Conservation (phyloP, 1,140 invertebrate genomes). For the Hycleus phaleratus region DNA sequence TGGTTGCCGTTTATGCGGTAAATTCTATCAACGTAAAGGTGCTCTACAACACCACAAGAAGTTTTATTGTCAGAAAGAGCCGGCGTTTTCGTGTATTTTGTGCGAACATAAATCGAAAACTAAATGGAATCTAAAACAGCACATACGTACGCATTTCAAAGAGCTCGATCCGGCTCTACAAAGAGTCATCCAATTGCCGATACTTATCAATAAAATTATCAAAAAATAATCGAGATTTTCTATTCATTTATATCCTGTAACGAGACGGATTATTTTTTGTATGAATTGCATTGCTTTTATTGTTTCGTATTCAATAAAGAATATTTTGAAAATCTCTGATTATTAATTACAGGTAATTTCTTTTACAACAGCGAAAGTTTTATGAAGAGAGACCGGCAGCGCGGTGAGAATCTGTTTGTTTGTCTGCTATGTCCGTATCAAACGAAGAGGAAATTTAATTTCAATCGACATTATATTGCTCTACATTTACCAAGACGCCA, state of each 20-base stretch:
- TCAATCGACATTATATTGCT: neutral
- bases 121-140: constrained; percentile 39
- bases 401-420: too few relatives aligned
- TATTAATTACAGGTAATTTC: neutral
- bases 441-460: neutral
- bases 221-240: neutral
- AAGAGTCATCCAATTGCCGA: too few relatives aligned
- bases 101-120: constrained; percentile 27
- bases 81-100: constrained; percentile 52
- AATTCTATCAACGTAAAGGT: constrained; percentile 9
- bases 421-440: neutral
- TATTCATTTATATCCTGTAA: too few relatives aligned
- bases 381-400: too few relatives aligned
- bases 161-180: neutral
- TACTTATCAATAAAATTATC: neutral
- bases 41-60: constrained; percentile 42
- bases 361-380: too few relatives aligned
- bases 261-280: neutral
- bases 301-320: neutral
- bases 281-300: neutral
- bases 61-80: constrained; percentile 57
- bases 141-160: constrained; percentile 20
- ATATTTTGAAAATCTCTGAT: neutral
- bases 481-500: neutral
- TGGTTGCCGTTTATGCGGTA: constrained; percentile 9